Base-by-base conservation (phyloP, 2,113 vertebrate species). In the Cinclus cinclus region DNA sequence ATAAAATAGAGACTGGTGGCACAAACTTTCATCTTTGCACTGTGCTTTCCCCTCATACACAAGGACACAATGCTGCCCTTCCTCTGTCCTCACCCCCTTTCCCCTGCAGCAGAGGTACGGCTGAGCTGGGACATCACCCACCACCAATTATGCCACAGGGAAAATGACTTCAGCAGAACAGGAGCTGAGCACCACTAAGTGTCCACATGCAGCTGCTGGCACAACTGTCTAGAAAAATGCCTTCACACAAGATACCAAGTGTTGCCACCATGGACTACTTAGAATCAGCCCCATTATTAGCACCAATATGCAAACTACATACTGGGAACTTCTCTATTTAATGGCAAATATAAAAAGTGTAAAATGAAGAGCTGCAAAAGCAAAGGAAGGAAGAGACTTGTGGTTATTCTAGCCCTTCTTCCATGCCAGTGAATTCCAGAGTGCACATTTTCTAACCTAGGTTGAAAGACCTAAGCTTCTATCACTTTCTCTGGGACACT, bases 111-210 rank as follows among this genome's bases (percentile, higher is more conserved):
- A 1, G 27, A 14, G 22, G 17, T 5, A 55, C 23, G 52, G 24
- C 70, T 60, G 70, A 47, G 70, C 52, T 86, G 56, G 42, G 37
- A 53, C 58, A 73, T 16, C 35, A 13, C 4, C 30, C 46, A 56
- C 12, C 11, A 3, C 23, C 19, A 35, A 5, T 0, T 0, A 12
- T 5, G 14, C 16, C 6, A 4, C 5, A 28, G 18, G 33, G 46
- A 30, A 67, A 59, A 21, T 2, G 9, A 64, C 52, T 52, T 27
- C 62, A 52, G 49, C 1, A 10, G 25, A 83, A 67, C 31, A 46
- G 79, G 11, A 55, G 20, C 44, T 69, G 23, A 55, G 41, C 52
- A 41, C 10, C 18, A 28, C 42, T 9, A n/a, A 50, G 13, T 8
- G 33, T 10, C 11, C 62, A 28, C 35, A 22, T 0, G 25, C 31